phyloP scores from a whole-genome alignment of 2,797 vertebrate species.

The Rachycentron canadum region DNA sequence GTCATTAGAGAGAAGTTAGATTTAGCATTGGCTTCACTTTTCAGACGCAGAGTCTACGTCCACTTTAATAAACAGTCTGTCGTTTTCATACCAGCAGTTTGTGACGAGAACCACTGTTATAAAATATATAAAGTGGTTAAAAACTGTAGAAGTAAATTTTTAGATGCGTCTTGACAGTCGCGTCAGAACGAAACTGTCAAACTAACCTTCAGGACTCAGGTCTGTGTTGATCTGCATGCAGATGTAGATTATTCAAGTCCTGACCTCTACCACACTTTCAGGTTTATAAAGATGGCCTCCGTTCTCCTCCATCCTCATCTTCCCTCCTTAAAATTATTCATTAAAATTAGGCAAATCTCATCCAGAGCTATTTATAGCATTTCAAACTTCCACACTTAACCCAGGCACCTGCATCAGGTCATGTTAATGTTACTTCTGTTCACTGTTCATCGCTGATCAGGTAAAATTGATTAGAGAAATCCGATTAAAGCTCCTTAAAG shows the following conservation, averaged over 20 bases:
- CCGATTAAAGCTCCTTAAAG: conserved; percentile 23
- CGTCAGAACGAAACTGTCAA: background rate
- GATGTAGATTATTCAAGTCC: conserved; percentile 19
- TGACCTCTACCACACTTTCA: background rate
- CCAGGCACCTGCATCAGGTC: background rate
- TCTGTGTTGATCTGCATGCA: conserved; percentile 36
- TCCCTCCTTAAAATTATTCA: background rate
- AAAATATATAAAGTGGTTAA: too few relatives aligned
- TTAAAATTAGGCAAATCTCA: background rate
- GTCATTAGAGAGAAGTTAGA: too few relatives aligned
- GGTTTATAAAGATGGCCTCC: background rate
- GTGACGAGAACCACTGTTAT: too few relatives aligned
- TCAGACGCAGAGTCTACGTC: too few relatives aligned
- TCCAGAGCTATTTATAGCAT: background rate
- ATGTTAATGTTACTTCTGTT: background rate
- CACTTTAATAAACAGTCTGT: too few relatives aligned
- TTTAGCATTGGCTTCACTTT: too few relatives aligned
- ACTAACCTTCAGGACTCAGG: conserved; percentile 29
- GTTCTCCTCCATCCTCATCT: background rate
- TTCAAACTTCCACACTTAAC: background rate
- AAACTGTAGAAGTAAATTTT: background rate
- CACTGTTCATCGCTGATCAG: background rate
- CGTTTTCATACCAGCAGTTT: background rate
- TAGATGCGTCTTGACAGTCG: background rate
- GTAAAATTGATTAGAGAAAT: conserved; percentile 7